A percentile compares a stretch with the other conserved stretches of the same genome.
phyloP scores from a whole-genome alignment of 2,797 vertebrate genomes.

The Oreochromis grahami region DNA sequence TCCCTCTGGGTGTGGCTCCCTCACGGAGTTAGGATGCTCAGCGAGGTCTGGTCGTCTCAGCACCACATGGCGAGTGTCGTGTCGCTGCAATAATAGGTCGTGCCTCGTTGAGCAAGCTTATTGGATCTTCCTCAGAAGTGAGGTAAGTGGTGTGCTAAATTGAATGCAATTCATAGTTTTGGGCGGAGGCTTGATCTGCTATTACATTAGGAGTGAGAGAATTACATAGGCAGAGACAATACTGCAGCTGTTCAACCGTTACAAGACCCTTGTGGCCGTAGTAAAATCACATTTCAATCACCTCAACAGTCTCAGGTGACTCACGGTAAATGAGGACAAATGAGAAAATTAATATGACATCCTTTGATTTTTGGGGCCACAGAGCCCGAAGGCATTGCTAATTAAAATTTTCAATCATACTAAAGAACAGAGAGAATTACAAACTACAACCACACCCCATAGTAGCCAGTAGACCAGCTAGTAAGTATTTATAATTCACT shows the following conservation, averaged over 20 bases:
- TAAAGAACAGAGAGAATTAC: slow-evolving; percentile 2
- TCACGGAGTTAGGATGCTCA: background rate
- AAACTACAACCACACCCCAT: background rate
- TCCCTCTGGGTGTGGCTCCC: slow-evolving; percentile 1
- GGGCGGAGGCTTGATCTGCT: slow-evolving; percentile 33
- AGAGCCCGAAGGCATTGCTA: slow-evolving; percentile 16
- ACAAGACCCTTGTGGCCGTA: slow-evolving; percentile 17
- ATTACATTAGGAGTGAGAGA: slow-evolving; percentile 59
- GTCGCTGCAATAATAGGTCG: slow-evolving; percentile 62
- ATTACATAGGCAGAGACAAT: slow-evolving; percentile 66
- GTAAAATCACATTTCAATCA: slow-evolving; percentile 62
- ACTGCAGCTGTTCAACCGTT: slow-evolving; percentile 48
- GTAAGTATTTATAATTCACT: background rate
- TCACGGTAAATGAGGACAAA: slow-evolving; percentile 61
- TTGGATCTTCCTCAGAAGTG: slow-evolving; percentile 73
- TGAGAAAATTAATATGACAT: slow-evolving; percentile 55
- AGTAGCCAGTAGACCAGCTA: background rate
- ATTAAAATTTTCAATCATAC: slow-evolving; percentile 58
- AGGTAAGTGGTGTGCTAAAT: slow-evolving; percentile 73
- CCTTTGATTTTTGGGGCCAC: slow-evolving; percentile 32
- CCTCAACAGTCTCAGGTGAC: slow-evolving; percentile 47
- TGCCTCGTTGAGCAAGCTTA: slow-evolving; percentile 75
- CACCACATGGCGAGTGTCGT: slow-evolving; percentile 54
- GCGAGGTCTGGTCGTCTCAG: slow-evolving; percentile 7
- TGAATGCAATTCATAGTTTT: slow-evolving; percentile 66